Evolutionary conservation across 2,113 vertebrate genomes (phyloP).

Genomic region (Calonectris borealis): DNA sequence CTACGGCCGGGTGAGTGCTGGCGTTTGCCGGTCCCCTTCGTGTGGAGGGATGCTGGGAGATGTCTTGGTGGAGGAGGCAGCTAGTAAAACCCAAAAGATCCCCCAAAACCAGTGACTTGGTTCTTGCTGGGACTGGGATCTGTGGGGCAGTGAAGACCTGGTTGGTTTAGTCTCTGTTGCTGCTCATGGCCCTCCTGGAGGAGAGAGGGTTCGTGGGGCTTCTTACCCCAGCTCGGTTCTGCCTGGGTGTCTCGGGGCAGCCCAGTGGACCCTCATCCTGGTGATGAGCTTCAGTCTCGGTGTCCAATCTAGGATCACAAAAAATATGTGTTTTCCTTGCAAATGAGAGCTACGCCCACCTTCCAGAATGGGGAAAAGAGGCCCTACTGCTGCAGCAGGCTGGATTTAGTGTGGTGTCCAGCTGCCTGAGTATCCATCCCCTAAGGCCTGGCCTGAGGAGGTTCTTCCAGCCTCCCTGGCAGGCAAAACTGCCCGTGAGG

Average conservation of each 20-base stretch:
- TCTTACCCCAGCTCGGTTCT: not conserved
- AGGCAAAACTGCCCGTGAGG: rapidly evolving
- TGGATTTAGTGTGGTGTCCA: not conserved
- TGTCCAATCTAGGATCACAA: not conserved
- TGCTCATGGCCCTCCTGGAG: not conserved
- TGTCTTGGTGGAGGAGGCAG: not conserved
- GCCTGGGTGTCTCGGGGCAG: not conserved
- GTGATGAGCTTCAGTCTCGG: not conserved
- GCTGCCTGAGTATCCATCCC: not conserved
- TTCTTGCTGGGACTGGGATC: not conserved
- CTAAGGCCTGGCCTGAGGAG: not conserved
- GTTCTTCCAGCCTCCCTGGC: not conserved
- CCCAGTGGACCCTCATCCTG: not conserved
- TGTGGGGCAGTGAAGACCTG: rapidly evolving
- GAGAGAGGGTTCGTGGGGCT: not conserved
- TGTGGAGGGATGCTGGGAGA: not conserved
- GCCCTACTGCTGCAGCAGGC: not conserved
- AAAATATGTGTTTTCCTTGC: not conserved
- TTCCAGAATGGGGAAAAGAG: not conserved
- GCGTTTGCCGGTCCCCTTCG: rapidly evolving
- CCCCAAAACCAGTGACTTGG: not conserved
- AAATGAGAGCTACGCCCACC: not conserved
- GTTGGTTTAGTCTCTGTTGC: not conserved
- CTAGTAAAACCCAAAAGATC: not conserved
- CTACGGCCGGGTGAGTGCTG: slow-evolving; percentile 87